These are phyloP conservation scores for Corapipo altera DNA, from an alignment of 2,113 vertebrate species.

Conservation along the genomic window DNA sequence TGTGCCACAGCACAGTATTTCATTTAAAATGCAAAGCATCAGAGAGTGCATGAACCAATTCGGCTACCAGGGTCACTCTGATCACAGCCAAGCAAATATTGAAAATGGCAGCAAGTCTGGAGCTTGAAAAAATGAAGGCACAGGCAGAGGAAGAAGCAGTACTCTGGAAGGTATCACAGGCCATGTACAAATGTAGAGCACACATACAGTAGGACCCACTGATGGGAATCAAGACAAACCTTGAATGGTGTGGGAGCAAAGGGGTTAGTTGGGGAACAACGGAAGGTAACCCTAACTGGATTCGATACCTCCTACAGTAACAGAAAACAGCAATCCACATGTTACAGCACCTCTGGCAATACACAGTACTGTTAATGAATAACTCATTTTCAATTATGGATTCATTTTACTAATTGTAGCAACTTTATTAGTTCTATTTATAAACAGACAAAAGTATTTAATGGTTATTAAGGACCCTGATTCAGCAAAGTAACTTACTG, in stretches of 20 bases:
- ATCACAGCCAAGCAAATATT: not conserved
- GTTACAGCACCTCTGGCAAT: slow-evolving; percentile 43
- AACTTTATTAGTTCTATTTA: not conserved
- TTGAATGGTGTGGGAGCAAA: slow-evolving; percentile 98
- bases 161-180: slow-evolving; percentile 15
- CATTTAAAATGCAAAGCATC: slow-evolving; percentile 45
- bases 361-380: not conserved
- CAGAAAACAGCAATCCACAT: slow-evolving; percentile 78
- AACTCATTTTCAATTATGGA: not conserved
- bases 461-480: not conserved
- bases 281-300: slow-evolving; percentile 88
- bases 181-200: slow-evolving; percentile 29
- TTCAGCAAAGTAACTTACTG: not conserved
- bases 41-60: not conserved
- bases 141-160: not conserved
- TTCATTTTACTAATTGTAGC: not conserved
- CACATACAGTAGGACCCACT: not conserved
- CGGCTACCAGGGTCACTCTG: not conserved
- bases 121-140: slow-evolving; percentile 2
- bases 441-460: not conserved
- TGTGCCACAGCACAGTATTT: slow-evolving; percentile 20
- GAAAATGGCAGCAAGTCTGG: not conserved
- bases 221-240: slow-evolving; percentile 82
- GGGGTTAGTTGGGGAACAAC: slow-evolving; percentile 95
- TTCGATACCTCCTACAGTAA: slow-evolving; percentile 89